Conservation (phyloP, 2,113 vertebrate genomes). For the Entosphenus tridentatus region DNA sequence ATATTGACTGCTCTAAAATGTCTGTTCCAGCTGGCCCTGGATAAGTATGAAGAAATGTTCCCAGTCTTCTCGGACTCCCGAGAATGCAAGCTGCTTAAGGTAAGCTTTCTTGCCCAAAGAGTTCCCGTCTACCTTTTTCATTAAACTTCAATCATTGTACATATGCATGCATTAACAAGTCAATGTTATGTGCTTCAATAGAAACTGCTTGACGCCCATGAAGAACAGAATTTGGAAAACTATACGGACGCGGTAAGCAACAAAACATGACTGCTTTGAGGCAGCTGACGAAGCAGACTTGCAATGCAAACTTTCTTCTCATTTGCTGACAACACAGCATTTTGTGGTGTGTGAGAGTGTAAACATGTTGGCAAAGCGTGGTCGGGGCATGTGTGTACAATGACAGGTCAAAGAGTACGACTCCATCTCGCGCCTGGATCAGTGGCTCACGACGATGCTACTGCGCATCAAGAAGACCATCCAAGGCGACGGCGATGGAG, state of each 20-base stretch:
- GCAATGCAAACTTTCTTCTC: too few relatives aligned
- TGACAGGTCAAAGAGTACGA: constrained; percentile 38
- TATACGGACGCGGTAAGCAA: constrained; percentile 54
- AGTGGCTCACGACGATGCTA: constrained; percentile 44
- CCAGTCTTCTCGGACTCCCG: constrained; percentile 62
- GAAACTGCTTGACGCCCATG: constrained; percentile 62
- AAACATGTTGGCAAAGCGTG: too few relatives aligned
- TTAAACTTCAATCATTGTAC: not conserved
- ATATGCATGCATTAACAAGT: not conserved
- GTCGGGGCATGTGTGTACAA: too few relatives aligned
- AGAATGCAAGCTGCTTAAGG: constrained; percentile 64
- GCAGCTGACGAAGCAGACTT: too few relatives aligned
- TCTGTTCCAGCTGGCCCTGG: constrained; percentile 35
- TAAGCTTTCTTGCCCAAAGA: constrained; percentile 14
- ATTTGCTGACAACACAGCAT: too few relatives aligned
- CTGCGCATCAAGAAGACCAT: constrained; percentile 38
- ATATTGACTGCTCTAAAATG: not conserved
- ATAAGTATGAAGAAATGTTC: constrained; percentile 77
- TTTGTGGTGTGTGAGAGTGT: too few relatives aligned
- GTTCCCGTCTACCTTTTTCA: not conserved
- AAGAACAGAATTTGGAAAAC: constrained; percentile 61
- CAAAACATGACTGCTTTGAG: too few relatives aligned
- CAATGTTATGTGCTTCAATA: constrained; percentile 12
- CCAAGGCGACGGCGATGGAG: constrained; percentile 27
- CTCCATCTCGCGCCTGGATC: constrained; percentile 34